A percentile compares a stretch with the other conserved stretches of the same genome.
Evolutionary conservation across 2,888 invertebrate species (phyloP).

Genomic region (Megalurothrips usitatus): DNA sequence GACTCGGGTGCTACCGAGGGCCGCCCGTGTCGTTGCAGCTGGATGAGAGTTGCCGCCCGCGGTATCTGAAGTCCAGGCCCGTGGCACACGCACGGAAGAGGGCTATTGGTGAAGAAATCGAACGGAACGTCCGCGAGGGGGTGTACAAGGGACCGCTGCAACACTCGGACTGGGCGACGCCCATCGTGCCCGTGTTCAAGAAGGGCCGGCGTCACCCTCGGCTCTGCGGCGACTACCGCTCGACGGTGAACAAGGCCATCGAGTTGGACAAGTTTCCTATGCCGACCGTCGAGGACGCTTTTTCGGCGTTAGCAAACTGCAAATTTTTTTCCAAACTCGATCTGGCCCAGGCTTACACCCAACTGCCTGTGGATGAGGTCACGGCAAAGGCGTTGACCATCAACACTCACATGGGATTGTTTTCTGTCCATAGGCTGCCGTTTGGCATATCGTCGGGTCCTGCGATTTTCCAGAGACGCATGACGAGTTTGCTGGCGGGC

Average conservation of each 20-base stretch:
- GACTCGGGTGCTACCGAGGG: too few relatives aligned
- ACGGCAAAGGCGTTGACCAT: not conserved
- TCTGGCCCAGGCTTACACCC: not conserved
- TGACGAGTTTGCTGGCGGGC: not conserved
- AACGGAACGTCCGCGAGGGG: not conserved
- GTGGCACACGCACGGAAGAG: too few relatives aligned
- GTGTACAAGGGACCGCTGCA: not conserved
- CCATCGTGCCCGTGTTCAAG: not conserved
- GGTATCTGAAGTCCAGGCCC: too few relatives aligned
- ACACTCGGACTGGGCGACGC: not conserved
- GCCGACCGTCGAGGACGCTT: not conserved
- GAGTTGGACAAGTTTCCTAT: not conserved
- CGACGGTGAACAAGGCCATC: not conserved
- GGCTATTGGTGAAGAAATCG: too few relatives aligned
- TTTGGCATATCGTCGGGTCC: not conserved
- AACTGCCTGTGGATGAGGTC: not conserved
- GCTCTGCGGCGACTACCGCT: not conserved
- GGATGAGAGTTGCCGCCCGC: too few relatives aligned
- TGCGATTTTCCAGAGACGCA: not conserved
- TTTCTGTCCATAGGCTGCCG: not conserved
- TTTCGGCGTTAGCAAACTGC: not conserved
- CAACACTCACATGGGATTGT: not conserved
- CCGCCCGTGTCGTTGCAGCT: too few relatives aligned
- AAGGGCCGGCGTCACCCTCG: not conserved
- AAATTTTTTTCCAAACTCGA: not conserved